Conservation (phyloP, 2,797 vertebrate genomes). For the Myotis findleyi region DNA sequence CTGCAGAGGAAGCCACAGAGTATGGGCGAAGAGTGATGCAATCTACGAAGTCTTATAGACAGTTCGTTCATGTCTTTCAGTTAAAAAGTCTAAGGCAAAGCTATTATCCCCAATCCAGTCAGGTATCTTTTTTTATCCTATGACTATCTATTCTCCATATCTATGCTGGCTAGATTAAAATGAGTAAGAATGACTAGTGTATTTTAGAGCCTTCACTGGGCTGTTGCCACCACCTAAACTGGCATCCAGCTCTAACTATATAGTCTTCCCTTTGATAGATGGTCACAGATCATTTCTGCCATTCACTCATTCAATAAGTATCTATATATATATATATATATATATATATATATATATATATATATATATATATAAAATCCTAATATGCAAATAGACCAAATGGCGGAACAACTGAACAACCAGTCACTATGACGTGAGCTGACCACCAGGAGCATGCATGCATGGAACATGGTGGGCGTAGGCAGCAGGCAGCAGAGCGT, state of each 20-base stretch:
- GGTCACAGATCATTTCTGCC: background rate
- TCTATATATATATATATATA: background rate
- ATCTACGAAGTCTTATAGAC: background rate
- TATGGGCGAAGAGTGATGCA: background rate
- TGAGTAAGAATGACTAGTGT: background rate
- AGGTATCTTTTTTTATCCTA: background rate
- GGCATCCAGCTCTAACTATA: background rate
- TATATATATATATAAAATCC: too few species aligned
- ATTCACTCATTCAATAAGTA: background rate
- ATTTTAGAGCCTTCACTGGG: background rate
- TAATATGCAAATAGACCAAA: too few species aligned
- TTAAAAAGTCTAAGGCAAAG: background rate
- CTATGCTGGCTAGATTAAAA: background rate
- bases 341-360: too few species aligned
- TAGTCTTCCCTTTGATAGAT: background rate
- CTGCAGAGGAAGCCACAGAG: background rate
- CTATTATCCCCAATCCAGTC: background rate
- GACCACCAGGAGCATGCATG: too few species aligned
- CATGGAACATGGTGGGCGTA: too few species aligned
- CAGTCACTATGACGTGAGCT: too few species aligned
- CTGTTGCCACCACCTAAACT: background rate
- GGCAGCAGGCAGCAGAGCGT: too few species aligned
- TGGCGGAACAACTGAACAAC: too few species aligned
- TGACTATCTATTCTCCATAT: background rate
- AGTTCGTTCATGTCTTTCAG: background rate